Conservation (phyloP, 2,113 vertebrate species). For the Oenanthe melanoleuca region DNA sequence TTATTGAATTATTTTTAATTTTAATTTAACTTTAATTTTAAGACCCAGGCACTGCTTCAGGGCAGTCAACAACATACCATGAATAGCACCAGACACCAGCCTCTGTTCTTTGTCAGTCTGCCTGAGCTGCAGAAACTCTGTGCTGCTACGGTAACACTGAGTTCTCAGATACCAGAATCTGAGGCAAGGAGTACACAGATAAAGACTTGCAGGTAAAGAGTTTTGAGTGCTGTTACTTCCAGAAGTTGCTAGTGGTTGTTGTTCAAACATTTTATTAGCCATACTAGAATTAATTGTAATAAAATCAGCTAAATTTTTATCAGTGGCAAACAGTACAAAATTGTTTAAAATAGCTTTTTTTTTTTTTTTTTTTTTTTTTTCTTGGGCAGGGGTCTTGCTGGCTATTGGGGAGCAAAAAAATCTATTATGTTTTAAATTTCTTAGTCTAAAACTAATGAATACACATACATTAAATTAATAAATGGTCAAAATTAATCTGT, state of each 20-base stretch:
- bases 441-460: not conserved
- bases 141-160: constrained; percentile 71
- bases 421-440: not conserved
- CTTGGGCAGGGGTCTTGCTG: not conserved
- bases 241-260: not conserved
- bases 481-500: not conserved
- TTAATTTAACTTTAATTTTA: not conserved
- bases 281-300: not conserved
- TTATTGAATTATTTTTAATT: not conserved
- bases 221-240: not conserved
- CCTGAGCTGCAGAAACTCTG: constrained; percentile 82
- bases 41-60: not conserved
- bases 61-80: constrained; percentile 34
- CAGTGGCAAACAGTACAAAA: not conserved
- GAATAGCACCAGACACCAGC: constrained; percentile 60
- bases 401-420: not conserved
- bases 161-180: constrained; percentile 16
- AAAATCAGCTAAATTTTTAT: not conserved
- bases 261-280: not conserved
- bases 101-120: constrained; percentile 79
- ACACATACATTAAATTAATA: not conserved
- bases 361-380: not conserved
- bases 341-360: not conserved
- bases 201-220: constrained; percentile 84
- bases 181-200: constrained; percentile 80